These are phyloP conservation scores for Dermochelys coriacea DNA, from an alignment of 2,797 vertebrate genomes.

Conservation along the genomic window DNA sequence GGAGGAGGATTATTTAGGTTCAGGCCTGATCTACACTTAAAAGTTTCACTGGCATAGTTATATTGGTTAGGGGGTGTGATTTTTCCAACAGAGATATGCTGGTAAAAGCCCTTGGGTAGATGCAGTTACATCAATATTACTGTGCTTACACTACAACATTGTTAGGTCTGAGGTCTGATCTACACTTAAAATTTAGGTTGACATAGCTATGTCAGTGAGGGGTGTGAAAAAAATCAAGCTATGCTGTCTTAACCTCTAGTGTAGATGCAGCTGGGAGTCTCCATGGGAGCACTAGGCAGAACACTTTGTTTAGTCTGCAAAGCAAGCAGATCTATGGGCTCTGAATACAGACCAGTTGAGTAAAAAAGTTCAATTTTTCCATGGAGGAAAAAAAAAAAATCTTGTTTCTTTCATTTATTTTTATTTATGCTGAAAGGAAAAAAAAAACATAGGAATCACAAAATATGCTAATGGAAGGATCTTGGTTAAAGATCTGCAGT, in stretches of 20 bases:
- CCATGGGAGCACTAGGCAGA: background rate
- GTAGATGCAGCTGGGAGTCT: no score
- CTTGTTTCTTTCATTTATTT: background rate
- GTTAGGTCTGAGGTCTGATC: no score
- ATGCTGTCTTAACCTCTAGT: no score
- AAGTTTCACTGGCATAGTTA: background rate
- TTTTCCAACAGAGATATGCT: background rate
- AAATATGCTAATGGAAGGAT: background rate
- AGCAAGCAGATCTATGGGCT: background rate
- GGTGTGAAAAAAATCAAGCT: no score
- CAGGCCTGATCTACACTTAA: background rate
- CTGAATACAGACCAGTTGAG: background rate
- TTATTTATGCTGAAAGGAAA: background rate
- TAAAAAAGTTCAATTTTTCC: background rate
- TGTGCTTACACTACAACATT: background rate
- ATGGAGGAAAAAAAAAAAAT: background rate
- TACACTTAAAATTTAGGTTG: no score
- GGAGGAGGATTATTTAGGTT: background rate
- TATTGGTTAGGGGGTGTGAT: background rate
- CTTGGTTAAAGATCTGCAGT: background rate
- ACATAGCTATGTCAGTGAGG: no score
- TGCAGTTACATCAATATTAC: background rate
- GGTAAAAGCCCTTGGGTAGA: background rate
- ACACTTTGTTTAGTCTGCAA: background rate
- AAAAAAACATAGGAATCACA: background rate